Base-by-base conservation (phyloP, 2,797 vertebrate genomes). In the Falco naumanni region DNA sequence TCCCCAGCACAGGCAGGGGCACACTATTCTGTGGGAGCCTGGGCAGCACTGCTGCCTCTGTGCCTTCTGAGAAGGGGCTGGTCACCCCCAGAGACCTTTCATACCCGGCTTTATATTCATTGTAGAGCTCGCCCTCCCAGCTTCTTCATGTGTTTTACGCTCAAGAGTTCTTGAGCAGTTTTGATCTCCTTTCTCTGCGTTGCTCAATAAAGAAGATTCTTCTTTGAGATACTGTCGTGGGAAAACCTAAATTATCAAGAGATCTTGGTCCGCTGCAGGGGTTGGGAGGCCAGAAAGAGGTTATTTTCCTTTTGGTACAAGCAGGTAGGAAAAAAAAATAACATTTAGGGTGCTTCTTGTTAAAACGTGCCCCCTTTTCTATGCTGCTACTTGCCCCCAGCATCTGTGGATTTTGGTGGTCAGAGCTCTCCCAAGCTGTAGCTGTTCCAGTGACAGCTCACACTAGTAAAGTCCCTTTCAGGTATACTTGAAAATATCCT, bases 41-140 rank as follows among this genome's bases (percentile, higher is more conserved):
- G 70, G 28, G 18, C 47, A 81, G 34, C 6, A 1, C 26, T 78
- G 81, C 68, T 74, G 25, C 34, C n/a, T 16, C 1, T 0, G 0
- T 71, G 66, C 53, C 57, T 81, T 61, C 74, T 63, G 70, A 51
- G 66, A 70, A 72, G n/a, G 34, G 17, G 53, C 33, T 0, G 2
- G 63, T 93, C 29, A 45, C 24, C 22, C 74, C 64, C 68, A 80
- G 83, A 83, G 76, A 33, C 7, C 17, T 64, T 66, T 82, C 56
- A 11, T 45, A 26, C 12, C 39, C 8, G 1, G 5, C 39, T 70
- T 0, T 51, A 7, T 59, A 24, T 56, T 72, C 64, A 66, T 22
- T 18, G 8, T 37, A 74, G 51, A 66, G 11, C 25, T 60, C 45
- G 63, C 69, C 69, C 2, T 1, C n/a, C 9, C 16, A 54, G 47